phyloP scores from a whole-genome alignment of 2,797 vertebrate genomes.

The Morelia viridis region DNA sequence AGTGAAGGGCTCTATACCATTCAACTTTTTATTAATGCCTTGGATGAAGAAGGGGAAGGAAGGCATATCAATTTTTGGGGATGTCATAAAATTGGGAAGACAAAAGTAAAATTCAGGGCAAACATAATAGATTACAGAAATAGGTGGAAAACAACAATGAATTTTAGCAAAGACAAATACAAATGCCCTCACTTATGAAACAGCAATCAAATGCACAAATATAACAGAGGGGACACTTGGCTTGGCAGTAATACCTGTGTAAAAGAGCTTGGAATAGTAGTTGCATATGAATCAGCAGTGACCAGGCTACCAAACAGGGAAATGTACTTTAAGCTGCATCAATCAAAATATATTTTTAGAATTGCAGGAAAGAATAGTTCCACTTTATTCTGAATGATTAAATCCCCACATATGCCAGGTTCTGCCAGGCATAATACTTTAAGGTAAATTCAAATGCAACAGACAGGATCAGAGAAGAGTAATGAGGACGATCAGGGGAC shows the following conservation, averaged over 20 bases:
- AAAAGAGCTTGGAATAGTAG: neutral
- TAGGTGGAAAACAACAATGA: neutral
- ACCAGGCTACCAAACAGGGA: neutral
- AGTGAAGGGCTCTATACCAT: neutral
- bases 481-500: neutral
- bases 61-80: neutral
- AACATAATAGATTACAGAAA: neutral
- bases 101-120: neutral
- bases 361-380: neutral
- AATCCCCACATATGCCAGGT: neutral
- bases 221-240: neutral
- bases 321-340: neutral
- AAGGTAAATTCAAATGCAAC: neutral
- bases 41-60: neutral
- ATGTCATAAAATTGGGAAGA: neutral
- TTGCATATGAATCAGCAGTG: neutral
- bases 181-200: neutral
- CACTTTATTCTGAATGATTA: neutral
- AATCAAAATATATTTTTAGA: neutral
- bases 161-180: neutral
- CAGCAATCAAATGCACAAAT: neutral
- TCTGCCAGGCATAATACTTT: neutral
- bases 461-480: neutral
- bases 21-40: neutral
- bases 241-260: neutral